A percentile compares a stretch with the other conserved stretches of the same genome.
Conservation (phyloP, 2,797 vertebrate genomes). For the Psittacula echo region DNA sequence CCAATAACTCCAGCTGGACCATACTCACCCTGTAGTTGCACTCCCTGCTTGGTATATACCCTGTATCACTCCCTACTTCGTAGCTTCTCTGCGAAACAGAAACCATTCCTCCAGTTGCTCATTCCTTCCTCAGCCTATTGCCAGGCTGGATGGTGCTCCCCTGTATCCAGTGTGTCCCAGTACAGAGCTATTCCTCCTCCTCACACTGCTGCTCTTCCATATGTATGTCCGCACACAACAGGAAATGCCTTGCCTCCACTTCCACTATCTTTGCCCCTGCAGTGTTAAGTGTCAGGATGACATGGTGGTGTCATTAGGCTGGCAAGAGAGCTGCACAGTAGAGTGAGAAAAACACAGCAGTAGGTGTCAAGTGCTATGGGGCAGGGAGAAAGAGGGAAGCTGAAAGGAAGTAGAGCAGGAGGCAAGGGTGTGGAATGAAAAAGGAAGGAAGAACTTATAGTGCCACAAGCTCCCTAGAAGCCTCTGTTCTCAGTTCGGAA, state of each 20-base stretch:
- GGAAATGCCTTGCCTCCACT: not conserved
- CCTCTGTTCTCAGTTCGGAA: not conserved
- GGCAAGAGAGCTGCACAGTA: not conserved
- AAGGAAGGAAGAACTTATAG: not conserved
- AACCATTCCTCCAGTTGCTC: accelerated
- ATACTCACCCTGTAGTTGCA: not conserved
- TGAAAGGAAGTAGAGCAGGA: not conserved
- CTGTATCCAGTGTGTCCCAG: not conserved
- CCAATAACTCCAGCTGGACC: not conserved
- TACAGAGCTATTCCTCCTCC: not conserved
- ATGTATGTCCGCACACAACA: accelerated
- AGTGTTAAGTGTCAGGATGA: not conserved
- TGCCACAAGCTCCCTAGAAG: not conserved
- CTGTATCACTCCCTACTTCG: not conserved
- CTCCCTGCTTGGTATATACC: too few relatives aligned
- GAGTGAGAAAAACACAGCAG: not conserved
- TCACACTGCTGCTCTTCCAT: not conserved
- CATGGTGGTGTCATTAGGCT: accelerated
- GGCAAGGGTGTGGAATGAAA: not conserved
- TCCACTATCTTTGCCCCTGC: not conserved
- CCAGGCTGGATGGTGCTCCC: not conserved
- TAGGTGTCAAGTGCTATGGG: not conserved
- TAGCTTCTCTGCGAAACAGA: not conserved
- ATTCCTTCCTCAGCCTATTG: not conserved
- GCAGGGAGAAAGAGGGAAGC: not conserved